Percentiles rank a stretch among this genome's conserved stretches.
Evolutionary conservation across 2,797 vertebrate genomes (phyloP).

Genomic region (Cynopterus sphinx): DNA sequence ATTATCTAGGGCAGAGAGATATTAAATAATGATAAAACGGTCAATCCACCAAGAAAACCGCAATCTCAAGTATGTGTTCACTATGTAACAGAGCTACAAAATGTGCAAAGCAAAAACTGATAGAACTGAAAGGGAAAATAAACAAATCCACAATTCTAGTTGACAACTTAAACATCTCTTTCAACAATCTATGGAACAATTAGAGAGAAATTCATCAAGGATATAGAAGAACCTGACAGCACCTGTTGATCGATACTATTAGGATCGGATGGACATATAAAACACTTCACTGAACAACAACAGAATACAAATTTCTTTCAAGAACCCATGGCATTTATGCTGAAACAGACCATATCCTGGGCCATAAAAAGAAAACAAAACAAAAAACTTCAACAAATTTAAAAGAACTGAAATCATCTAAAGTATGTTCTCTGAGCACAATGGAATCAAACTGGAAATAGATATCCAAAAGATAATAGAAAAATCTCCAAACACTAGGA

Average conservation of each 20-base stretch:
- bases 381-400: not conserved
- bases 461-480: not conserved
- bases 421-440: not conserved
- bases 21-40: not conserved
- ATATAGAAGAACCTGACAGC: not conserved
- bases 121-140: not conserved
- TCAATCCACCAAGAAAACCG: not conserved
- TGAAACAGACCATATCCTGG: not conserved
- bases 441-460: not conserved
- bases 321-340: not conserved
- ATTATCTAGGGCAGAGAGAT: not conserved
- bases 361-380: not conserved
- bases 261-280: not conserved
- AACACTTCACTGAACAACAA: not conserved
- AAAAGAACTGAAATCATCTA: not conserved
- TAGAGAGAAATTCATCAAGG: not conserved
- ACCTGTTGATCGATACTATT: not conserved
- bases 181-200: not conserved
- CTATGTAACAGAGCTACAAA: not conserved
- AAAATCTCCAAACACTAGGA: not conserved
- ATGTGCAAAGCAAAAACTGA: not conserved
- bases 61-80: not conserved
- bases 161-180: not conserved
- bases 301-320: not conserved
- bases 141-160: not conserved